Base-by-base conservation (phyloP, 1,140 invertebrate species). In the Conus betulinus region DNA sequence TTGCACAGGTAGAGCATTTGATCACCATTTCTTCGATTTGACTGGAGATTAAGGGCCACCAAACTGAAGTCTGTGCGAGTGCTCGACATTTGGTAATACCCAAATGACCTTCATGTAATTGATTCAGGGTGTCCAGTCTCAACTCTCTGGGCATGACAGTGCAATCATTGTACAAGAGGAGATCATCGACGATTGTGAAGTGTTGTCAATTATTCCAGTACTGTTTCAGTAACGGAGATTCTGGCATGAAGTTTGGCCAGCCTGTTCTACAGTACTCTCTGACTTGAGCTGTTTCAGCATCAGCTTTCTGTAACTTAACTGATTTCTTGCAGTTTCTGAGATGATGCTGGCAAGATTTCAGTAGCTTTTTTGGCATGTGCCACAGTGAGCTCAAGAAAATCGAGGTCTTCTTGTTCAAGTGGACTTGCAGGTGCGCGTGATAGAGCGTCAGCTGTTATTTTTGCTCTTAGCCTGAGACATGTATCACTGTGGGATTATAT, bases 391-490 rank as follows among this genome's bases (percentile, higher is more conserved):
- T 85, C 27, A 6, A 85, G 60, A 20, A 67, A 27, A 25, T 23
- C 17, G 51, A 85, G 71, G 39, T 4, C 84, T 25, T 0, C 23
- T 23, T 71, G 5, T 17, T 23, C 27, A 25, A 39, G 84, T 39
- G 7, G 15, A 52, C 52, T n/a, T 3, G 84, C 17, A 3, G 91
- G 90, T 51, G 55, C 82, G 27, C 90, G 15, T 4, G n/a, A 91
- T 3, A 91, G 67, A 39, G n/a, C 89, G n/a, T 91, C 89, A 8
- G 90, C 84, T 3, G 89, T 88, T 57, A 88, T n/a, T n/a, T 60
- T 25, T 90, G 20, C 0, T 87, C 25, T 90, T 91, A n/a, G 15
- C 91, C 91, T 74, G 91, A 84, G 0, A 89, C 88, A 83, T 91
- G 84, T 84, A 84, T 84, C 0, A 85, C 86, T 53, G 23, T 60